These are phyloP conservation scores for Drosophila mimica DNA, from an alignment of 2,888 invertebrate genomes.

Conservation along the genomic window DNA sequence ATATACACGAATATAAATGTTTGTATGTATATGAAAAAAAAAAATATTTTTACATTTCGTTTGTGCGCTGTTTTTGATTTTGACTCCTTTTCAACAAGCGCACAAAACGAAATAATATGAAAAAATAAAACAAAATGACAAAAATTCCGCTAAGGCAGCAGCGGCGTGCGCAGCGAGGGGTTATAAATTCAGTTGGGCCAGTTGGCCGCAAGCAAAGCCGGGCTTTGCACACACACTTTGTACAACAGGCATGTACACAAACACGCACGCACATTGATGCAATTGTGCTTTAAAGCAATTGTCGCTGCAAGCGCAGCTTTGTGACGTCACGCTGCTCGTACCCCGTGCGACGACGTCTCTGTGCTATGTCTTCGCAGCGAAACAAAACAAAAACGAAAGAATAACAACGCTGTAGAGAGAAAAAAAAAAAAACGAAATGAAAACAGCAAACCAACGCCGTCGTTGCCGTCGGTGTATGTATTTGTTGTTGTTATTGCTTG, in stretches of 20 bases:
- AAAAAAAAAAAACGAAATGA: slow-evolving; percentile 57
- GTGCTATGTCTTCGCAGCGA: slow-evolving; percentile 29
- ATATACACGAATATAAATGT: not conserved
- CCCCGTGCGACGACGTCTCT: slow-evolving; percentile 50
- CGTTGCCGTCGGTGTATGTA: slow-evolving; percentile 27
- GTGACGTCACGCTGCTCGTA: slow-evolving; percentile 12
- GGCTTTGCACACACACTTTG: slow-evolving; percentile 15
- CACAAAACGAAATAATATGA: slow-evolving; percentile 64
- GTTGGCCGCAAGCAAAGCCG: slow-evolving; percentile 3
- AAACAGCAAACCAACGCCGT: slow-evolving; percentile 59
- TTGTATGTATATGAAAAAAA: slow-evolving; percentile 31
- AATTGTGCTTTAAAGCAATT: slow-evolving; percentile 7
- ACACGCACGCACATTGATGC: not conserved
- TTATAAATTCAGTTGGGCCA: not conserved
- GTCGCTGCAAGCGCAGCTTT: slow-evolving; percentile 28
- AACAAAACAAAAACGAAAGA: slow-evolving; percentile 63
- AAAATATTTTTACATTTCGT: slow-evolving; percentile 77
- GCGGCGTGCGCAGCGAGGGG: slow-evolving; percentile 37
- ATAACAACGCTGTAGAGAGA: slow-evolving; percentile 60
- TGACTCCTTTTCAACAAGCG: slow-evolving; percentile 75
- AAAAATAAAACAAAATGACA: slow-evolving; percentile 71
- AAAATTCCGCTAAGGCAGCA: slow-evolving; percentile 54
- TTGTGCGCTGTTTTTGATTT: slow-evolving; percentile 72
- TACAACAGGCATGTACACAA: not conserved
- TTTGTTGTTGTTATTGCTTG: slow-evolving; percentile 42